Evolutionary conservation across 2,113 vertebrate species (phyloP).

Genomic region (Corapipo altera): DNA sequence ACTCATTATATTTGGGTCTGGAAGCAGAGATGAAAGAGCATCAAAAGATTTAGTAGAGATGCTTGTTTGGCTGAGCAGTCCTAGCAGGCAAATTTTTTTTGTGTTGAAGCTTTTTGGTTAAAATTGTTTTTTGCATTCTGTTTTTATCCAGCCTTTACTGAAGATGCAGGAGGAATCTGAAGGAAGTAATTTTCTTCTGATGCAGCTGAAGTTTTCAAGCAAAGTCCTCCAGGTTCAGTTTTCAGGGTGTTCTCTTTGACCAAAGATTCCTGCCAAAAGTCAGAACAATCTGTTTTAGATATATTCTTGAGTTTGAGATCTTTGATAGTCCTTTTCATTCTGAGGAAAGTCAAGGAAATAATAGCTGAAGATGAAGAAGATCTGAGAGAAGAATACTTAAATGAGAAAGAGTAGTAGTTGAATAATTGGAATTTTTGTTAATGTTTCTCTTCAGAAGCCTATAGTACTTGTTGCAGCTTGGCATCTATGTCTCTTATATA

Average conservation of each 20-base stretch:
- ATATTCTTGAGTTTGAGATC: neutral
- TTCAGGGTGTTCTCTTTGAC: neutral
- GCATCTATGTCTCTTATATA: neutral
- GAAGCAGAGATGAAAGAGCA: neutral
- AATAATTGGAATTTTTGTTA: neutral
- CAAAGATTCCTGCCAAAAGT: neutral
- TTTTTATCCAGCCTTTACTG: neutral
- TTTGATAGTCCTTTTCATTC: neutral
- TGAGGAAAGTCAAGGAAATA: neutral
- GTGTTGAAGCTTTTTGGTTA: neutral
- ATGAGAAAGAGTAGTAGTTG: neutral
- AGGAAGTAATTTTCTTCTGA: neutral
- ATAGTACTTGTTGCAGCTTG: neutral
- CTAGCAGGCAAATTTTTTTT: neutral
- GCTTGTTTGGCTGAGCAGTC: neutral
- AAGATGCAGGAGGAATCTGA: neutral
- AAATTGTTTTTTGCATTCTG: neutral
- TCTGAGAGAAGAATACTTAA: neutral
- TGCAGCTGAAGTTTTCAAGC: neutral
- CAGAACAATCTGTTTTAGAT: neutral
- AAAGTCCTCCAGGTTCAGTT: neutral
- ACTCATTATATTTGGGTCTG: neutral
- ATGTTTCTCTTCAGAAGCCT: neutral
- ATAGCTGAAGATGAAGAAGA: neutral
- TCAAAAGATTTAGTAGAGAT: neutral